Conservation (phyloP, 1,140 invertebrate genomes). For the Alviniconcha marisindica region DNA sequence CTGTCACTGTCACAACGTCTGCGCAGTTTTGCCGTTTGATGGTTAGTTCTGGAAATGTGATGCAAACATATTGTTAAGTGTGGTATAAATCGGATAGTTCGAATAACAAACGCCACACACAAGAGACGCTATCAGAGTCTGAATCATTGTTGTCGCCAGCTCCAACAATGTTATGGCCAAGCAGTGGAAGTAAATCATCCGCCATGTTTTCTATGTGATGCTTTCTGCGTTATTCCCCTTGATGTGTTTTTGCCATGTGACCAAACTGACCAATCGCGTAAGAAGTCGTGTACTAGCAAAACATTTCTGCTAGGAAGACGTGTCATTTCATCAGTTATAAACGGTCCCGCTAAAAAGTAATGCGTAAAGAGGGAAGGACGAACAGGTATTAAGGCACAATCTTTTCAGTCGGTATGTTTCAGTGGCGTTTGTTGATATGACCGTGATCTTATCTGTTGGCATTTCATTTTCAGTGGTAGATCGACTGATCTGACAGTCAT, state of each 20-base stretch:
- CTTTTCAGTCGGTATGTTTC: no score
- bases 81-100: not conserved
- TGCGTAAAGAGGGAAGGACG: no score
- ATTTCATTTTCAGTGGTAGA: no score
- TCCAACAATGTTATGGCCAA: constrained; percentile 28
- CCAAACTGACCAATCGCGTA: constrained; percentile 44
- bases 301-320: not conserved
- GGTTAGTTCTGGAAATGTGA: not conserved
- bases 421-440: no score
- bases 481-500: no score
- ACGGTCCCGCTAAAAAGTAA: no score
- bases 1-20: not conserved
- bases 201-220: constrained; percentile 42
- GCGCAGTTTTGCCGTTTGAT: not conserved
- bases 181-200: constrained; percentile 50
- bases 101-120: constrained; percentile 12
- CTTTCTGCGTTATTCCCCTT: constrained; percentile 12
- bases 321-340: not conserved
- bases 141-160: constrained; percentile 25
- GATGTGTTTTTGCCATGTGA: constrained; percentile 39
- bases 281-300: constrained; percentile 45
- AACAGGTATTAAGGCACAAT: no score
- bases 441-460: no score
- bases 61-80: not conserved
- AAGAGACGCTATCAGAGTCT: not conserved